These are phyloP conservation scores for Macaca nemestrina DNA, from an alignment of 2,113 vertebrate genomes.

Conservation along the genomic window DNA sequence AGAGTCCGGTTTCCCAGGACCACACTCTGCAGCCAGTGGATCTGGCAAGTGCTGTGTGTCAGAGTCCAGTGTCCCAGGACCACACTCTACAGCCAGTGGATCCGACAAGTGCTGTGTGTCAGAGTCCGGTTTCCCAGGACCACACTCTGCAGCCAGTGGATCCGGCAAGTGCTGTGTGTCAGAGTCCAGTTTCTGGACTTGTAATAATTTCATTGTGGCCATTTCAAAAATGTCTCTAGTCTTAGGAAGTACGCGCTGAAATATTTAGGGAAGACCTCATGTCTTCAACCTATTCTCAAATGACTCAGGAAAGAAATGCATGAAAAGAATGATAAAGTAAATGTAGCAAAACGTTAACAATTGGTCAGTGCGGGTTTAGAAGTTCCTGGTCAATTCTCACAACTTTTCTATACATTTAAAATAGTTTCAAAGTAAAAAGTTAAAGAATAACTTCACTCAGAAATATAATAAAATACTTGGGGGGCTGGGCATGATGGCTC, in stretches of 20 bases:
- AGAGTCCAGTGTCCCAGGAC: too few relatives aligned
- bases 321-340: neutral
- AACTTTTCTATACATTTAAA: neutral
- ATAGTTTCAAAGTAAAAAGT: neutral
- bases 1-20: too few relatives aligned
- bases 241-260: neutral
- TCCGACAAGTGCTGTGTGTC: too few relatives aligned
- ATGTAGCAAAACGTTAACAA: accelerated
- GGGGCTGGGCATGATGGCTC: too few relatives aligned
- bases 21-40: too few relatives aligned
- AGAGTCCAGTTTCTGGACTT: neutral
- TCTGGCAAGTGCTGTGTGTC: too few relatives aligned
- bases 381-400: too few relatives aligned
- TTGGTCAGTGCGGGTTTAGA: accelerated
- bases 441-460: conserved; percentile 28
- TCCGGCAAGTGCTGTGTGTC: accelerated
- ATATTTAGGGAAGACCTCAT: neutral
- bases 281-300: neutral
- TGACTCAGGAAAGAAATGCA: neutral
- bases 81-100: too few relatives aligned
- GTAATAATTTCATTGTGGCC: neutral
- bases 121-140: too few relatives aligned
- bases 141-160: neutral
- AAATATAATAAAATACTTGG: conserved; percentile 70
- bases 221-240: neutral